Evolutionary conservation across 2,113 vertebrate genomes (phyloP).

Genomic region (Tenrec ecaudatus): DNA sequence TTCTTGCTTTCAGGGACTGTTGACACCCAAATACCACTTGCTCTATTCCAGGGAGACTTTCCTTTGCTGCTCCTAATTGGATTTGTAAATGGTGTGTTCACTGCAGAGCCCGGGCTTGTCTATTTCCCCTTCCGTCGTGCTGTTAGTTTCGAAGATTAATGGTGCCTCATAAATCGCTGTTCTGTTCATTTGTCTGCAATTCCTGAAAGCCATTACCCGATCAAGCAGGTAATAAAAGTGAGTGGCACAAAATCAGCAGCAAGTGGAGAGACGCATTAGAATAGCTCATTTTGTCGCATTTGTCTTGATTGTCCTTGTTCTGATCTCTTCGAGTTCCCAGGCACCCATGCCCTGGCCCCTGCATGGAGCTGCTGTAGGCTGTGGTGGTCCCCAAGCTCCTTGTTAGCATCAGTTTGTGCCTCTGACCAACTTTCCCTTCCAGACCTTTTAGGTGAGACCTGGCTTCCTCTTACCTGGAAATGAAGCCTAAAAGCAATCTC

Average conservation of each 20-base stretch:
- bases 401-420: neutral
- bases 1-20: neutral
- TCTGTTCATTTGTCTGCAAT: conserved; percentile 10
- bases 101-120: neutral
- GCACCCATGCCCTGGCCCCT: neutral
- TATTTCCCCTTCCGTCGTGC: neutral
- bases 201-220: neutral
- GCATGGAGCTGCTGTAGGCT: neutral
- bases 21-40: neutral
- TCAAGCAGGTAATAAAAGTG: conserved; percentile 37
- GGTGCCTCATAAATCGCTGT: conserved; percentile 4
- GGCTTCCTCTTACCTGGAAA: neutral
- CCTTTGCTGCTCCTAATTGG: conserved; percentile 21
- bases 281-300: neutral
- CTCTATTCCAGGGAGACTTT: neutral
- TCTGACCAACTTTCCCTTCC: neutral
- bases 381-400: neutral
- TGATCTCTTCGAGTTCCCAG: neutral
- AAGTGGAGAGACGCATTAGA: neutral
- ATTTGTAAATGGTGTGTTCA: neutral
- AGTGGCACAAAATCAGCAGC: neutral
- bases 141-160: conserved; percentile 35
- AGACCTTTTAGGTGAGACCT: neutral
- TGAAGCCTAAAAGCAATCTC: neutral
- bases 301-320: neutral